A percentile compares a stretch with the other conserved stretches of the same genome.
These are phyloP conservation scores for Rhogogaster chlorosoma DNA, from an alignment of 2,888 invertebrate species.

Conservation along the genomic window DNA sequence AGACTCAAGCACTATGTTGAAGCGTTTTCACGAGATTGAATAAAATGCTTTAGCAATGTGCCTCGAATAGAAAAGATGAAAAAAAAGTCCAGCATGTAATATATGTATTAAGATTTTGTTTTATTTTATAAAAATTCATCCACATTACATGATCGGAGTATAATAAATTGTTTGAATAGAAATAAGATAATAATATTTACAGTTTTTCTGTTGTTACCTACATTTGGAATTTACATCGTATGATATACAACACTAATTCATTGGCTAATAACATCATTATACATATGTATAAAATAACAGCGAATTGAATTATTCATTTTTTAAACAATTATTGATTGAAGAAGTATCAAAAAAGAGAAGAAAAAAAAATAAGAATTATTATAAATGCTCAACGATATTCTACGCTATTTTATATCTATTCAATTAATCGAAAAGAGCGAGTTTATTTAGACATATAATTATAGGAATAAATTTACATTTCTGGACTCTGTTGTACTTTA, in stretches of 20 bases:
- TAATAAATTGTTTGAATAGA: constrained; percentile 4
- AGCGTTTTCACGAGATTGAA: no score
- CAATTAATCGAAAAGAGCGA: neutral
- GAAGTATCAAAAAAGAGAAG: neutral
- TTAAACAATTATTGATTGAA: constrained; percentile 11
- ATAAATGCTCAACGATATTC: constrained; percentile 13
- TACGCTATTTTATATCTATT: neutral
- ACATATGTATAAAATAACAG: constrained; percentile 29
- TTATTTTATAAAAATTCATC: constrained; percentile 16
- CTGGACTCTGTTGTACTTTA: constrained; percentile 5
- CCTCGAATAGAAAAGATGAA: neutral
- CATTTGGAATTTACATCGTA: neutral
- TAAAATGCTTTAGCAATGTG: no score
- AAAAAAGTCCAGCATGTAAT: neutral
- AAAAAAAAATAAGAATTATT: neutral
- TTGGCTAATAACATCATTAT: constrained; percentile 11
- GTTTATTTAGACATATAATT: neutral
- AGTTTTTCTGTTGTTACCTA: neutral
- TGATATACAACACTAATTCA: constrained; percentile 5
- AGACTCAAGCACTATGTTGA: no score
- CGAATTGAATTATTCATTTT: neutral
- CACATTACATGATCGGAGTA: constrained; percentile 19
- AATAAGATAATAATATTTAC: constrained; percentile 42
- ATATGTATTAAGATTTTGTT: constrained; percentile 13
- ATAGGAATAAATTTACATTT: neutral